Evolutionary conservation across 1,140 invertebrate species (phyloP).

Genomic region (Calycopis cecrops): DNA sequence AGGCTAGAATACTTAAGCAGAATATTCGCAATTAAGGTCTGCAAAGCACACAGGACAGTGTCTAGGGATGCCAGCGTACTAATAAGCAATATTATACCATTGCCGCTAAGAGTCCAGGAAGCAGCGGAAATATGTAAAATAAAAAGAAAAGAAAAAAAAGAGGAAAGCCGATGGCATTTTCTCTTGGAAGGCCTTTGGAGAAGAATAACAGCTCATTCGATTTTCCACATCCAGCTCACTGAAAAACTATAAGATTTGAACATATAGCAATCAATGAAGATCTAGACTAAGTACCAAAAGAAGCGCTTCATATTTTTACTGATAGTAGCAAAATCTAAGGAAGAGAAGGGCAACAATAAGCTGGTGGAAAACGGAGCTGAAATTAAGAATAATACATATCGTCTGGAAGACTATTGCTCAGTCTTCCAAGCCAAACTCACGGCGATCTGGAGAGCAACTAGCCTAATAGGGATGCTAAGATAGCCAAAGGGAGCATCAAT

Average conservation of each 20-base stretch:
- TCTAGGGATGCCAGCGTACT: not conserved
- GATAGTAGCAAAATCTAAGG: constrained; percentile 4
- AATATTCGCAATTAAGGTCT: too few relatives aligned
- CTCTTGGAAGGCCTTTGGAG: not conserved
- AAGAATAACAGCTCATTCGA: not conserved
- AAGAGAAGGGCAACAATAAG: not conserved
- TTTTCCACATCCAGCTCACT: not conserved
- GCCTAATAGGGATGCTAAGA: not conserved
- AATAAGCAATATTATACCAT: too few relatives aligned
- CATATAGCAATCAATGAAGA: not conserved
- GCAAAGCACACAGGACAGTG: not conserved
- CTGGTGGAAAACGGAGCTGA: too few relatives aligned
- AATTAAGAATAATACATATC: too few relatives aligned
- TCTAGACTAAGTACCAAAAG: too few relatives aligned
- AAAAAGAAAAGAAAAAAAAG: not conserved
- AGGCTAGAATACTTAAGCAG: too few relatives aligned
- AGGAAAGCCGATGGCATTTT: not conserved
- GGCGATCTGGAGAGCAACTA: not conserved
- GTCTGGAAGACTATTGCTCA: too few relatives aligned
- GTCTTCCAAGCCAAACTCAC: too few relatives aligned
- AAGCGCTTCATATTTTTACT: too few relatives aligned
- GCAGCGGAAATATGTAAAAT: not conserved
- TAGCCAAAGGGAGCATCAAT: not conserved
- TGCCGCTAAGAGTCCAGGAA: too few relatives aligned
- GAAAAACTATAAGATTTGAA: not conserved